Conservation (phyloP, 2,888 invertebrate species). For the Plagiodera versicolora region DNA sequence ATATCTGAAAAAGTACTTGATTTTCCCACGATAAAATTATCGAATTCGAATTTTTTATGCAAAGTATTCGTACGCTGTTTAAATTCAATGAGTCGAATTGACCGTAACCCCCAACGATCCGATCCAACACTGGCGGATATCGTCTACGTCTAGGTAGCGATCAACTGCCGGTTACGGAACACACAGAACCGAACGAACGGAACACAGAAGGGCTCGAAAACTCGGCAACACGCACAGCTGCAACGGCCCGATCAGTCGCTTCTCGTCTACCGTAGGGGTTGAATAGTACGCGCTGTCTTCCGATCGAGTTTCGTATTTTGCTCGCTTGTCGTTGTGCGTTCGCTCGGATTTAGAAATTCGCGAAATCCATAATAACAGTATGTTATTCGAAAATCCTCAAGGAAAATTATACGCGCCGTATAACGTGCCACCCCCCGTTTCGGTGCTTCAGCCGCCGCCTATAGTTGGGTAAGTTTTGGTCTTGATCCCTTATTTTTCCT, state of each 20-base stretch:
- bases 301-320: slow-evolving; percentile 18
- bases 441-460: slow-evolving; percentile 39
- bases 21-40: no score
- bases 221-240: slow-evolving; percentile 37
- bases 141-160: slow-evolving; percentile 26
- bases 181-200: slow-evolving; percentile 28
- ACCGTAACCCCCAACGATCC: slow-evolving; percentile 24
- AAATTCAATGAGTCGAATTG: slow-evolving; percentile 24
- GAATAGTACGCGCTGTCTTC: slow-evolving; percentile 32
- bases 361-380: slow-evolving; percentile 46
- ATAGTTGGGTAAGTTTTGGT: slow-evolving; percentile 48
- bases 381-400: slow-evolving; percentile 74
- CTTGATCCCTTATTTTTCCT: not conserved
- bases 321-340: not conserved
- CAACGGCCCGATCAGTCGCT: slow-evolving; percentile 35
- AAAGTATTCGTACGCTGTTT: no score
- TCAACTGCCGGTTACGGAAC: slow-evolving; percentile 39
- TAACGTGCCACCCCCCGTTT: slow-evolving; percentile 71
- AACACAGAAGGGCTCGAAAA: slow-evolving; percentile 26
- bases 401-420: slow-evolving; percentile 70
- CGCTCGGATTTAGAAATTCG: slow-evolving; percentile 18
- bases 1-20: no score
- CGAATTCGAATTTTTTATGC: no score
- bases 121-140: slow-evolving; percentile 18
- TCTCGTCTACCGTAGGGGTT: slow-evolving; percentile 42